Percentiles rank a stretch among this genome's conserved stretches.
Conservation (phyloP, 1,140 invertebrate species). For the Drosophila sp. region DNA sequence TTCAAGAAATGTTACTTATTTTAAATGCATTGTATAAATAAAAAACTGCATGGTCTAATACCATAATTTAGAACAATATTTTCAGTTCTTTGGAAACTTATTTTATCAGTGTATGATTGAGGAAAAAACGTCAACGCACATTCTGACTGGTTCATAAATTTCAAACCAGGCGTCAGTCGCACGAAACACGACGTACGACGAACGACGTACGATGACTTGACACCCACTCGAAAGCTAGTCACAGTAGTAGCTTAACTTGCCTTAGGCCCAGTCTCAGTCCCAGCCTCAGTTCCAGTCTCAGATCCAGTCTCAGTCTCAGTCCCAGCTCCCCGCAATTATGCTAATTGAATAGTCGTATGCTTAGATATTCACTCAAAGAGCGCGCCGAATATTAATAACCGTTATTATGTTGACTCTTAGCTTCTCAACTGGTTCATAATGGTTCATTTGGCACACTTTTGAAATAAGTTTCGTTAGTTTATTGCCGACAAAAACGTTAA, state of each 20-base stretch:
- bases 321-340: slow-evolving; percentile 33
- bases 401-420: slow-evolving; percentile 42
- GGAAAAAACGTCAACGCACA: slow-evolving; percentile 24
- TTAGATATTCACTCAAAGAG: slow-evolving; percentile 41
- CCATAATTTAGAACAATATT: no score
- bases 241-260: slow-evolving; percentile 33
- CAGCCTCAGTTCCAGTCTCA: background rate
- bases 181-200: slow-evolving; percentile 1
- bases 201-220: background rate
- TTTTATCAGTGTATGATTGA: background rate
- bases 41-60: no score
- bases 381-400: slow-evolving; percentile 49
- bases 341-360: slow-evolving; percentile 48
- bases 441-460: slow-evolving; percentile 28
- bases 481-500: slow-evolving; percentile 18
- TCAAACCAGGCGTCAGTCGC: slow-evolving; percentile 27
- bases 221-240: slow-evolving; percentile 34
- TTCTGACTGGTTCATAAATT: slow-evolving; percentile 46
- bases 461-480: slow-evolving; percentile 2
- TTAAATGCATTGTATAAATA: no score
- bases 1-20: no score
- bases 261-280: background rate
- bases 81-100: no score
- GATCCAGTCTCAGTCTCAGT: background rate
- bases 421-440: slow-evolving; percentile 41